Evolutionary conservation across 1,140 invertebrate genomes (phyloP).

Genomic region (Oppia nitens): DNA sequence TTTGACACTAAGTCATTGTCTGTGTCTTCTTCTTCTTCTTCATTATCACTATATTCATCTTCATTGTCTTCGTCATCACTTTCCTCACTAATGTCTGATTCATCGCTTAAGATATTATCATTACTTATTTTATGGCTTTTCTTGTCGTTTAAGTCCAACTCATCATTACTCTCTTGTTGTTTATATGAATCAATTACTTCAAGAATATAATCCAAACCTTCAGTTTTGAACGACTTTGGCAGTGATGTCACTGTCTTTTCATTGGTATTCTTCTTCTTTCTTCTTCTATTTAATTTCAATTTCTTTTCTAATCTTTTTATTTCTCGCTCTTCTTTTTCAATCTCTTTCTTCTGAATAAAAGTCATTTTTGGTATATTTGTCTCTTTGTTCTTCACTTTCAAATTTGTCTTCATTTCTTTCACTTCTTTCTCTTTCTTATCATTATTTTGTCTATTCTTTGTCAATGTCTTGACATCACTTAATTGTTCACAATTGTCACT

Average conservation of each 20-base stretch:
- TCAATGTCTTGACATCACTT: not conserved
- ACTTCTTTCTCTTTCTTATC: not conserved
- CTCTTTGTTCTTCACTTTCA: not conserved
- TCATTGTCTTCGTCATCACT: constrained; percentile 10
- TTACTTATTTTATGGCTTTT: too few relatives aligned
- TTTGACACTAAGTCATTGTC: not conserved
- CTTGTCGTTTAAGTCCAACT: not conserved
- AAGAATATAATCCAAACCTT: constrained; percentile 14
- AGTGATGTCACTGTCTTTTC: not conserved
- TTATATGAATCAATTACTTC: constrained; percentile 8
- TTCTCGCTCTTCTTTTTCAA: constrained; percentile 1
- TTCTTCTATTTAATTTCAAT: constrained; percentile 11
- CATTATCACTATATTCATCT: not conserved
- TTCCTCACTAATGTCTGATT: not conserved
- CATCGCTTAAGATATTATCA: not conserved
- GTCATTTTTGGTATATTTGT: constrained; percentile 5
- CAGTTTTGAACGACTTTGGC: constrained; percentile 16
- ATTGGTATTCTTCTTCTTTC: not conserved
- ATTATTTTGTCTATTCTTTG: not conserved
- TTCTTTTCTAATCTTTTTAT: constrained; percentile 10
- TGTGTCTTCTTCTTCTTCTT: constrained; percentile 1
- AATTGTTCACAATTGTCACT: not conserved
- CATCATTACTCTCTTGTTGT: not conserved
- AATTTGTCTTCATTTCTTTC: not conserved
- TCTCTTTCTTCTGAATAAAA: not conserved